These are phyloP conservation scores for Lophura nycthemera DNA, from an alignment of 2,113 vertebrate species.

Conservation along the genomic window DNA sequence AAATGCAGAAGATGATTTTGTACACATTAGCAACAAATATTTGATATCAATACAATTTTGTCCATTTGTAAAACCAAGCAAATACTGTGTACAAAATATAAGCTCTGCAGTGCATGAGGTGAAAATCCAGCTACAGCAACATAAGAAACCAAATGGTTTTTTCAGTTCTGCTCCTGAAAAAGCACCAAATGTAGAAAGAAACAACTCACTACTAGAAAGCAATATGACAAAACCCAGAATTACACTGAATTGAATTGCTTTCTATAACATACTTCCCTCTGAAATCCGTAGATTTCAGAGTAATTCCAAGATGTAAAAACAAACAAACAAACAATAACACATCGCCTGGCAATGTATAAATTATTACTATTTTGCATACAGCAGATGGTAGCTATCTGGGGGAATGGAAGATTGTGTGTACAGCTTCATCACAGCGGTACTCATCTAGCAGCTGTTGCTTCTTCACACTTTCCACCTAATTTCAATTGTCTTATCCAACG, in stretches of 20 bases:
- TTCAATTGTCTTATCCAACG: slow-evolving; percentile 54
- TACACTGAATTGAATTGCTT: neutral
- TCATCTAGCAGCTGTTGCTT: slow-evolving; percentile 90
- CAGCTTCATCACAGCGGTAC: slow-evolving; percentile 74
- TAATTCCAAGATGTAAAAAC: slow-evolving; percentile 18
- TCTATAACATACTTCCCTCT: neutral
- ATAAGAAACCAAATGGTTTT: neutral
- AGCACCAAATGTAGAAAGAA: neutral
- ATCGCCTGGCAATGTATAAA: slow-evolving; percentile 86
- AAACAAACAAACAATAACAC: slow-evolving; percentile 51
- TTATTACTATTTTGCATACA: slow-evolving; percentile 89
- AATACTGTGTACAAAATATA: neutral
- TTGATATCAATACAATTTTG: neutral
- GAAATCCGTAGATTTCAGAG: slow-evolving; percentile 25
- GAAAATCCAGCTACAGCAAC: neutral
- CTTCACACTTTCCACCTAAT: slow-evolving; percentile 73
- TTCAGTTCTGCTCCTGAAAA: neutral
- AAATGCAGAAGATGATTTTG: neutral
- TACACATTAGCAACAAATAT: neutral
- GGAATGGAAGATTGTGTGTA: slow-evolving; percentile 77
- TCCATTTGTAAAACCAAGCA: neutral
- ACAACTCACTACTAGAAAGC: neutral
- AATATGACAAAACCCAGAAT: neutral
- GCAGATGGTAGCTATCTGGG: slow-evolving; percentile 91
- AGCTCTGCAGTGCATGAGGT: neutral